phyloP scores from a whole-genome alignment of 2,113 vertebrate genomes.

The Dolichallabes microphthalmus region DNA sequence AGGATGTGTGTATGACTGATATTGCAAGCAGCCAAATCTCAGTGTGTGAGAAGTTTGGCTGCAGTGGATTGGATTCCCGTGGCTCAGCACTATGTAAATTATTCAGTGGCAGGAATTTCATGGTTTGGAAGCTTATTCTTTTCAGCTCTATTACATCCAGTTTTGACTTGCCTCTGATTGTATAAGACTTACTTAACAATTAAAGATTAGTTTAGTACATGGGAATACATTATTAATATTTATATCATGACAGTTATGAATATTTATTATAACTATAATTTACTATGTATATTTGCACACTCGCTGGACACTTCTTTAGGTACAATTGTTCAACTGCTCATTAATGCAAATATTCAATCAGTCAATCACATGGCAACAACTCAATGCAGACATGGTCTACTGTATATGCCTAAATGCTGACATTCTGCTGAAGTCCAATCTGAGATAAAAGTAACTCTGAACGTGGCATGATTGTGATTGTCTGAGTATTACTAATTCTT shows the following conservation, averaged over 20 bases:
- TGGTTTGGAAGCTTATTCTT: constrained; percentile 42
- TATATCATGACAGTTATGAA: not conserved
- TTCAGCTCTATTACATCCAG: constrained; percentile 31
- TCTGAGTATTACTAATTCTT: no score
- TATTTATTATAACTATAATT: not conserved
- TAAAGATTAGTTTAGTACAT: constrained; percentile 5
- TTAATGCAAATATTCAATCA: no score
- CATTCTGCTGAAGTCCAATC: no score
- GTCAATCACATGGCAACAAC: no score
- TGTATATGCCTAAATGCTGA: no score
- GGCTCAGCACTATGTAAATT: constrained; percentile 57
- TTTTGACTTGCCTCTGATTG: not conserved
- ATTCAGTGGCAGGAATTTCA: constrained; percentile 51
- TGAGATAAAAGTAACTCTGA: no score
- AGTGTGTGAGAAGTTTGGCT: constrained; percentile 46
- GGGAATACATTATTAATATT: not conserved
- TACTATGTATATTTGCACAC: not conserved
- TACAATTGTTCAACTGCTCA: no score
- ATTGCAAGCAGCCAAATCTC: constrained; percentile 29
- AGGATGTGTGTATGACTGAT: constrained; percentile 31
- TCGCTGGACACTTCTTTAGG: no score
- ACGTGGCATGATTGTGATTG: no score
- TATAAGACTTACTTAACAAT: not conserved
- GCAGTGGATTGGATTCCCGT: constrained; percentile 54
- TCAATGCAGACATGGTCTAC: no score